phyloP scores from a whole-genome alignment of 2,113 vertebrate genomes.

The Oreotrochilus melanogaster region DNA sequence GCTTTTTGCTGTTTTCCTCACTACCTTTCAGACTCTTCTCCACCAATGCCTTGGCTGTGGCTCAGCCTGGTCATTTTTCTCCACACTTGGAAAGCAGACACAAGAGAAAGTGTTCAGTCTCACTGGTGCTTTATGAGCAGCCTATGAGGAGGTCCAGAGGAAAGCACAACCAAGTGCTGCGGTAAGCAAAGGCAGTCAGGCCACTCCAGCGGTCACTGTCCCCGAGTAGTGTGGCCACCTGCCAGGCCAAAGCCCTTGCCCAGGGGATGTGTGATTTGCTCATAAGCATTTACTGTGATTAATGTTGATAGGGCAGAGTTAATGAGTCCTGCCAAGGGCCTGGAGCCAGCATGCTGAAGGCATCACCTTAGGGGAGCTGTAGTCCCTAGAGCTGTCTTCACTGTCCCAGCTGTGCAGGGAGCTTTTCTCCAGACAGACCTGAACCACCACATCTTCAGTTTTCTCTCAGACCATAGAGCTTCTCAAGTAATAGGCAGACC shows the following conservation, averaged over 20 bases:
- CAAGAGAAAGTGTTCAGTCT: fast-evolving
- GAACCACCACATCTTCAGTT: not conserved
- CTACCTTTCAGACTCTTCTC: not conserved
- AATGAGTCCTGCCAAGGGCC: not conserved
- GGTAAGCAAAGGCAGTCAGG: not conserved
- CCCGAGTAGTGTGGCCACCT: fast-evolving
- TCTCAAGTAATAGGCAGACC: not conserved
- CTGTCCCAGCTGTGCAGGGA: not conserved
- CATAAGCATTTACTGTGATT: not conserved
- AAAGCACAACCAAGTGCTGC: not conserved
- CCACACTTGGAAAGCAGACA: not conserved
- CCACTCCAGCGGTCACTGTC: not conserved
- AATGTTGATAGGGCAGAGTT: not conserved
- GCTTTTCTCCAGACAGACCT: not conserved
- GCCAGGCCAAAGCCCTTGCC: not conserved
- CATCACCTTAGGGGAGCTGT: fast-evolving
- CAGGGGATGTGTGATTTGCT: not conserved
- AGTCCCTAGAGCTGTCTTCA: not conserved
- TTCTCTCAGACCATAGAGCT: not conserved
- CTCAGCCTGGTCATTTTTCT: not conserved
- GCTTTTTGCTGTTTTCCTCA: not conserved
- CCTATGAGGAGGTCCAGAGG: not conserved
- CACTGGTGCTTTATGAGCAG: not conserved
- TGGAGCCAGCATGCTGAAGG: not conserved
- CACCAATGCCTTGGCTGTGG: not conserved